Conservation (phyloP, 2,113 vertebrate species). For the Eupsittula cactorum region DNA sequence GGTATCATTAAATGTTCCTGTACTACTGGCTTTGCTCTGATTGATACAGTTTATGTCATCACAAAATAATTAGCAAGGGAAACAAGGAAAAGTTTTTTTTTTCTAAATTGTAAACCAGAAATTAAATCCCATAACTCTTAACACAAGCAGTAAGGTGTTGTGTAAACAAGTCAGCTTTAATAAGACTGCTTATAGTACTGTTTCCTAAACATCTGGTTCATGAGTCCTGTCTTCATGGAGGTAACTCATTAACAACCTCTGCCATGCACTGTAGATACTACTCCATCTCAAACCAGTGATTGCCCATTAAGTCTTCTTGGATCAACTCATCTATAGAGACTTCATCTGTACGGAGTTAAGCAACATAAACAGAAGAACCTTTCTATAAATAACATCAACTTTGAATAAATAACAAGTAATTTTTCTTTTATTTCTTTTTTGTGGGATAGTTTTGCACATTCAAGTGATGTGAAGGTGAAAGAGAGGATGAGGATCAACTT, state of each 20-base stretch:
- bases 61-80: neutral
- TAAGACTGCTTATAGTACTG: neutral
- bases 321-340: neutral
- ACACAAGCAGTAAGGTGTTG: neutral
- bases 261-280: neutral
- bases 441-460: neutral
- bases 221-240: neutral
- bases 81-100: neutral
- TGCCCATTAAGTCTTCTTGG: neutral
- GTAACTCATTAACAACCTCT: neutral
- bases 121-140: neutral
- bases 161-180: neutral
- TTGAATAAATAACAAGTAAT: neutral
- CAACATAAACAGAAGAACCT: neutral
- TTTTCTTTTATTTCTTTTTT: neutral
- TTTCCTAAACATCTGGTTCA: neutral
- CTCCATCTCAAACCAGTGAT: neutral
- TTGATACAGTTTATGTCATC: neutral
- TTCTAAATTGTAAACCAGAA: neutral
- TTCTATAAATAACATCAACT: neutral
- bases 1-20: neutral
- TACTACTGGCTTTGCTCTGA: neutral
- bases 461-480: neutral
- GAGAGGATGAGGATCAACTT: neutral
- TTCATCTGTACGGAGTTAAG: neutral